phyloP scores from a whole-genome alignment of 2,113 vertebrate species.

The Synchiropus splendidus region DNA sequence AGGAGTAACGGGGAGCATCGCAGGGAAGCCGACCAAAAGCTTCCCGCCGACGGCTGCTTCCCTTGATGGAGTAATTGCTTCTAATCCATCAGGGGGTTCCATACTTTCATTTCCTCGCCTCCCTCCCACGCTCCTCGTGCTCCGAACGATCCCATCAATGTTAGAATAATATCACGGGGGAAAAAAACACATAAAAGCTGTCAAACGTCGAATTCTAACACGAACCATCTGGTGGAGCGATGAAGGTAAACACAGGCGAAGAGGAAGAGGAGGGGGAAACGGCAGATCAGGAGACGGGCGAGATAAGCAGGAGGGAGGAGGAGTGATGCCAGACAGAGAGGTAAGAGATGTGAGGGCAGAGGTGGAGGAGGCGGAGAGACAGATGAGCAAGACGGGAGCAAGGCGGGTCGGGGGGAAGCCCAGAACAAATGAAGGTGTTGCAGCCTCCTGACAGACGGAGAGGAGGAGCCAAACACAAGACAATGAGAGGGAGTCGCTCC shows the following conservation, averaged over 20 bases:
- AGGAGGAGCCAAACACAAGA: constrained; percentile 50
- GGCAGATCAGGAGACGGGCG: constrained; percentile 27
- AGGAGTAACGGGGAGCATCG: constrained; percentile 18
- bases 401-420: constrained; percentile 26
- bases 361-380: constrained; percentile 29
- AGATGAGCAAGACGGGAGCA: constrained; percentile 14
- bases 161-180: constrained; percentile 57
- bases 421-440: constrained; percentile 49
- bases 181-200: constrained; percentile 39
- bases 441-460: constrained; percentile 53
- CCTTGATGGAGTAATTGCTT: constrained; percentile 64
- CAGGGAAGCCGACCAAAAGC: constrained; percentile 42
- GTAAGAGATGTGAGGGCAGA: constrained; percentile 29
- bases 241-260: constrained; percentile 56
- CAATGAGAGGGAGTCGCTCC: constrained; percentile 27
- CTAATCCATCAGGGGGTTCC: constrained; percentile 53
- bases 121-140: constrained; percentile 33
- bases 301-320: constrained; percentile 30
- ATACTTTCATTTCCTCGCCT: constrained; percentile 62
- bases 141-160: constrained; percentile 39
- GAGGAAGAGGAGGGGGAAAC: constrained; percentile 11
- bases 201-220: constrained; percentile 63
- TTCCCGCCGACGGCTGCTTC: constrained; percentile 48
- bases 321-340: constrained; percentile 18
- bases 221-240: constrained; percentile 67